phyloP scores from a whole-genome alignment of 2,113 vertebrate genomes.

The Protobothrops flavoviridis region DNA sequence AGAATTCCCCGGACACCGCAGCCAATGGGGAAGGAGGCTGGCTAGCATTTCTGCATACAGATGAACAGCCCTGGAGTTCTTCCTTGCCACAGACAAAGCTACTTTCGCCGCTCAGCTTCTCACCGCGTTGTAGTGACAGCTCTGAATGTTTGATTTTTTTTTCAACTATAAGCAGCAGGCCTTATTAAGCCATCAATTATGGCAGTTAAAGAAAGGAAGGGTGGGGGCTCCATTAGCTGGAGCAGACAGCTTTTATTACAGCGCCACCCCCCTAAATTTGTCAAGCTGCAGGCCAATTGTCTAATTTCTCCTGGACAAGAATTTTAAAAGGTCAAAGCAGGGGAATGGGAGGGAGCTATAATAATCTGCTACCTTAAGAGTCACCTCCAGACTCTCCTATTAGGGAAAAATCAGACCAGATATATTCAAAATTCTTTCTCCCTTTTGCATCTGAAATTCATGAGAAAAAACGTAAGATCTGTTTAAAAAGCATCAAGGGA shows the following conservation, averaged over 20 bases:
- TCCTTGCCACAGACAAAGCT: neutral
- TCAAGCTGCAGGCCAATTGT: neutral
- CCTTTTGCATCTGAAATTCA: neutral
- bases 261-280: neutral
- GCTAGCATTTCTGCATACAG: neutral
- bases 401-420: neutral
- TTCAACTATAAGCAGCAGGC: neutral
- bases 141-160: neutral
- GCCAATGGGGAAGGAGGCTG: neutral
- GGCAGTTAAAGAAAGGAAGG: neutral
- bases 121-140: neutral
- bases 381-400: neutral
- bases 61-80: no score
- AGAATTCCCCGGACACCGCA: neutral
- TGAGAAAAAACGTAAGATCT: neutral
- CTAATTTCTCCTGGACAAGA: slow-evolving; percentile 1
- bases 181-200: slow-evolving; percentile 8
- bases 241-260: slow-evolving; percentile 18
- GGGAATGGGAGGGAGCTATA: neutral
- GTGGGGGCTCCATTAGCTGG: slow-evolving; percentile 15
- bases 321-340: neutral
- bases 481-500: neutral
- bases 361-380: neutral
- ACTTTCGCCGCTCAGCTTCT: neutral
- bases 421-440: neutral